Base-by-base conservation (phyloP, 2,888 invertebrate genomes). In the Philereme transversata region DNA sequence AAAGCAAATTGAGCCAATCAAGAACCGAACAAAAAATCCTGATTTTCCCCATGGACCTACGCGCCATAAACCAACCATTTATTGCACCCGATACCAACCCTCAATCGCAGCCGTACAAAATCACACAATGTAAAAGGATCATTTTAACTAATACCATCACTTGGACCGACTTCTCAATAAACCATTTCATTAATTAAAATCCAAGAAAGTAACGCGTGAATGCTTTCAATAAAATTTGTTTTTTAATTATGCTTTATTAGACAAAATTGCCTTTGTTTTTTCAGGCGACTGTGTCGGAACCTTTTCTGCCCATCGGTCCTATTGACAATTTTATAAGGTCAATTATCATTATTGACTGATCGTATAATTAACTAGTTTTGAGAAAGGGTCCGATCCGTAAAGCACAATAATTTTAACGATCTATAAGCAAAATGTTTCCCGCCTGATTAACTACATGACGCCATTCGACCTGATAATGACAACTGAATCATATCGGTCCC, bases 261-360 rank as follows among this genome's bases (percentile, higher is more conserved):
- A 76, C 77, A 72, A 84, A 89, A 90, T 88, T 85, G 84, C 81
- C 84, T 88, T 90, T 88, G 88, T 90, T 88, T 88, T 88, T 88
- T 86, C 74, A 73, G 71, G 72, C 77, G 75, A 78, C 81, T 75
- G 74, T 76, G 73, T 54, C 87, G 85, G 86, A 72, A 71, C 78
- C 82, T 84, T 88, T 90, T 84, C 74, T 65, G 59, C 43, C 65
- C 51, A 83, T 89, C 91, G 91, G 90, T 78, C 48, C 82, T 79
- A 91, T 91, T 90, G 90, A 90, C 82, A 88, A 91, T 92, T 92
- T 87, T 91, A 87, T 81, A 88, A 88, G 89, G 86, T 83, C 89
- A 88, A 90, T 92, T 88, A 86, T 86, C 80, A 87, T 88, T 86
- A 90, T 90, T 86, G 84, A 83, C 84, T 83, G 85, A 88, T 90